phyloP scores from a whole-genome alignment of 2,113 vertebrate genomes.

The Equus quagga region DNA sequence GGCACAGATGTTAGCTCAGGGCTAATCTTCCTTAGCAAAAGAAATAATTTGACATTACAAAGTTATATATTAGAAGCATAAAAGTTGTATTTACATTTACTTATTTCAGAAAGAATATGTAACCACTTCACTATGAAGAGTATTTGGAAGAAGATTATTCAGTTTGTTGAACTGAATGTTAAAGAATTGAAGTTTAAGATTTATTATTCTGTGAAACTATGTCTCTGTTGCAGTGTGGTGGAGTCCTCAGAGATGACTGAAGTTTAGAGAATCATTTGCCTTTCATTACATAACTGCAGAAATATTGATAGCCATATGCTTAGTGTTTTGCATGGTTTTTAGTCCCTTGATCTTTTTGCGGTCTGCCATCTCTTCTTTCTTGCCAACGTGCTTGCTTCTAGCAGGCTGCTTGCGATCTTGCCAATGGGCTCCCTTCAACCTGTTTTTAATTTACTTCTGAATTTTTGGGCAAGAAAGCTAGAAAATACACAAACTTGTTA shows the following conservation, averaged over 20 bases:
- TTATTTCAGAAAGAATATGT: neutral
- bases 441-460: neutral
- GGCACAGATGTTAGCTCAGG: too few species aligned
- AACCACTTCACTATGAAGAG: neutral
- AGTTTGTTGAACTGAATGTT: neutral
- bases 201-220: neutral
- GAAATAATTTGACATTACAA: neutral
- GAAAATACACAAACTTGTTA: neutral
- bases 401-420: neutral
- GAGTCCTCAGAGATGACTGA: neutral
- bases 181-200: neutral
- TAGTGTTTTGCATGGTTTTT: neutral
- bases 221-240: neutral
- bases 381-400: neutral
- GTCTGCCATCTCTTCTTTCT: neutral
- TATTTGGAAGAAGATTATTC: neutral
- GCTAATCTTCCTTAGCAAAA: too few species aligned
- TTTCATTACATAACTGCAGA: rapidly evolving
- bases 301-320: neutral
- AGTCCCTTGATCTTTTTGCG: neutral
- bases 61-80: neutral
- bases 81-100: neutral
- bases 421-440: neutral
- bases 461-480: neutral
- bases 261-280: neutral